Evolutionary conservation across 2,113 vertebrate genomes (phyloP).

Genomic region (Gymnobelideus leadbeateri): DNA sequence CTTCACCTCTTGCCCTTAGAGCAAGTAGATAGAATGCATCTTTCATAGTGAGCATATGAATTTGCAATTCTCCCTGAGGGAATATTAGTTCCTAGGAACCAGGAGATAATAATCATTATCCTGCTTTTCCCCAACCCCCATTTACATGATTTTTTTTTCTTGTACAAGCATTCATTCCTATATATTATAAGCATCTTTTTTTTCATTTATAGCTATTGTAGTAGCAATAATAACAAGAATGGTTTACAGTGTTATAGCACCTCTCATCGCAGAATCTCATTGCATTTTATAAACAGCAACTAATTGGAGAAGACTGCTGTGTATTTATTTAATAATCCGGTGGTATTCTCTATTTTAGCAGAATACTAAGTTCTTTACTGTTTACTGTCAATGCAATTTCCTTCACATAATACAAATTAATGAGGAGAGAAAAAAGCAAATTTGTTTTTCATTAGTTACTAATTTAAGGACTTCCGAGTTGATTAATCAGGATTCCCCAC

Average conservation of each 20-base stretch:
- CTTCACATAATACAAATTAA: conserved; percentile 75
- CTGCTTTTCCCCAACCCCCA: not conserved
- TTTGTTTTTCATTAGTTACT: conserved; percentile 75
- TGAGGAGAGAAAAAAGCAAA: conserved; percentile 73
- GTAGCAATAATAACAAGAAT: not conserved
- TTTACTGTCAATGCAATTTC: conserved; percentile 76
- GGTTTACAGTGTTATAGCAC: conserved; percentile 23
- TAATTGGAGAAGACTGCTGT: conserved; percentile 60
- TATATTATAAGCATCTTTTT: not conserved
- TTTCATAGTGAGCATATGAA: not conserved
- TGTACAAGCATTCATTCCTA: not conserved
- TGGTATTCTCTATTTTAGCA: conserved; percentile 66
- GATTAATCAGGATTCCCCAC: conserved; percentile 61
- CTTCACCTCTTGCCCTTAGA: conserved; percentile 22
- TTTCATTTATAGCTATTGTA: conserved; percentile 37
- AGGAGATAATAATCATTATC: conserved; percentile 22
- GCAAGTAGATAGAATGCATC: not conserved
- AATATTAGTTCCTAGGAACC: conserved; percentile 3
- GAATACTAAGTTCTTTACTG: conserved; percentile 71
- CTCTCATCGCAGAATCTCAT: conserved; percentile 41
- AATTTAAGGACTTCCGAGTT: conserved; percentile 68
- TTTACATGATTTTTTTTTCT: conserved; percentile 21
- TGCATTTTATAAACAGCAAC: conserved; percentile 56
- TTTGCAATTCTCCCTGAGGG: conserved; percentile 42
- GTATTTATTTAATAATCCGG: conserved; percentile 70